Conservation (phyloP, 53 echinoderm and acorn worm genomes). For the Actinopyga echinites region DNA sequence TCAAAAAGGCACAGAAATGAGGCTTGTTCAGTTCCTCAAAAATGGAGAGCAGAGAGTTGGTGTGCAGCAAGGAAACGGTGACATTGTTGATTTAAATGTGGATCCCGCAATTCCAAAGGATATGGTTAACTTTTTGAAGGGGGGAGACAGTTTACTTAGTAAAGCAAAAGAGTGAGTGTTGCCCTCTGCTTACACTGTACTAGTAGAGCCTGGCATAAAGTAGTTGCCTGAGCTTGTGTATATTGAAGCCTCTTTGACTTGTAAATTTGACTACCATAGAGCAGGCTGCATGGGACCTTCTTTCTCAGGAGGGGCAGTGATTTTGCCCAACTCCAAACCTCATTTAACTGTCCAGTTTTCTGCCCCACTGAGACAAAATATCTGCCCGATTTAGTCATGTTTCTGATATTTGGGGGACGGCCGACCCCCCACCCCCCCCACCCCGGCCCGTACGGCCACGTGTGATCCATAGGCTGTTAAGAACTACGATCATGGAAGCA, state of each 20-base stretch:
- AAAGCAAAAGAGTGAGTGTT: slow-evolving; percentile 65
- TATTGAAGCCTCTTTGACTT: too few relatives aligned
- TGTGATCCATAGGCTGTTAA: too few relatives aligned
- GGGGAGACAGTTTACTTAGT: slow-evolving; percentile 60
- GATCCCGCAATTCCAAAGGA: slow-evolving; percentile 59
- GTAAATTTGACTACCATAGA: too few relatives aligned
- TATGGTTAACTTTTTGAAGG: slow-evolving; percentile 73
- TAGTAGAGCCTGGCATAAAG: background rate
- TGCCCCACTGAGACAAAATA: too few relatives aligned
- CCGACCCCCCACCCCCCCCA: background rate
- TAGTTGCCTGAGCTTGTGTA: background rate
- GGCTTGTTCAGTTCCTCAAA: slow-evolving; percentile 79
- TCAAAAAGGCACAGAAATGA: slow-evolving; percentile 49
- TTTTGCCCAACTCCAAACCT: too few relatives aligned
- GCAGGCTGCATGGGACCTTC: too few relatives aligned
- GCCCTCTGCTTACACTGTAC: background rate
- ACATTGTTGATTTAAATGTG: slow-evolving; percentile 76
- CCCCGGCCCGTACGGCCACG: background rate
- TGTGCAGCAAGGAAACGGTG: slow-evolving; percentile 78
- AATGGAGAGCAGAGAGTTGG: slow-evolving; percentile 57
- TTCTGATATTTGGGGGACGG: too few relatives aligned
- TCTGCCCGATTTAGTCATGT: too few relatives aligned
- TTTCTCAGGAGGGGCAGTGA: too few relatives aligned
- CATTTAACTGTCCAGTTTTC: too few relatives aligned
- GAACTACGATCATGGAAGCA: too few relatives aligned